A percentile compares a stretch with the other conserved stretches of the same genome.
These are phyloP conservation scores for Zosterops borbonicus DNA, from an alignment of 2,113 vertebrate genomes.

Conservation along the genomic window DNA sequence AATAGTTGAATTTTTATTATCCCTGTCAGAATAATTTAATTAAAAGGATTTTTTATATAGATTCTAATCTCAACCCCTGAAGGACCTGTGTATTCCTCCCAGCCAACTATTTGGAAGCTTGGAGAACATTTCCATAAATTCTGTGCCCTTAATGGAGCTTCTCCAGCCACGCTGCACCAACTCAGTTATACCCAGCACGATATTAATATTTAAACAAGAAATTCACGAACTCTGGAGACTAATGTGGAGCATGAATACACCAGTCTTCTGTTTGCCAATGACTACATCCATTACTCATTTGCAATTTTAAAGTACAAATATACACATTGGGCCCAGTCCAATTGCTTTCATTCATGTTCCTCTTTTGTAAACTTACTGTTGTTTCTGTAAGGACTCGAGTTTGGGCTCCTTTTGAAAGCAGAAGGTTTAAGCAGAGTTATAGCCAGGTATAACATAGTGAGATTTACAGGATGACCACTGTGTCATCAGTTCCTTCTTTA, in stretches of 20 bases:
- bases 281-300: background rate
- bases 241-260: background rate
- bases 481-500: background rate
- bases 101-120: background rate
- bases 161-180: background rate
- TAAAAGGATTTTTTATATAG: background rate
- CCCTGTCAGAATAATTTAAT: background rate
- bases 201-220: slow-evolving; percentile 5
- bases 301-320: background rate
- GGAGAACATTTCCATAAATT: background rate
- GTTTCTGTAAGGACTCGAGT: background rate
- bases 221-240: background rate
- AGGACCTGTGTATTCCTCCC: background rate
- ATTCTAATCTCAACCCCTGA: background rate
- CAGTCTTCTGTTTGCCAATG: background rate
- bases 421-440: background rate
- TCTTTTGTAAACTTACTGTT: background rate
- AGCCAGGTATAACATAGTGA: background rate
- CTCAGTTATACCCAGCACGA: background rate
- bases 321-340: background rate
- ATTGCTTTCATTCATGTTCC: background rate
- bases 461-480: background rate
- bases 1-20: background rate
- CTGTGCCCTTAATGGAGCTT: background rate
- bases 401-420: background rate